These are phyloP conservation scores for Centropus bengalensis DNA, from an alignment of 2,113 vertebrate genomes.

Conservation along the genomic window DNA sequence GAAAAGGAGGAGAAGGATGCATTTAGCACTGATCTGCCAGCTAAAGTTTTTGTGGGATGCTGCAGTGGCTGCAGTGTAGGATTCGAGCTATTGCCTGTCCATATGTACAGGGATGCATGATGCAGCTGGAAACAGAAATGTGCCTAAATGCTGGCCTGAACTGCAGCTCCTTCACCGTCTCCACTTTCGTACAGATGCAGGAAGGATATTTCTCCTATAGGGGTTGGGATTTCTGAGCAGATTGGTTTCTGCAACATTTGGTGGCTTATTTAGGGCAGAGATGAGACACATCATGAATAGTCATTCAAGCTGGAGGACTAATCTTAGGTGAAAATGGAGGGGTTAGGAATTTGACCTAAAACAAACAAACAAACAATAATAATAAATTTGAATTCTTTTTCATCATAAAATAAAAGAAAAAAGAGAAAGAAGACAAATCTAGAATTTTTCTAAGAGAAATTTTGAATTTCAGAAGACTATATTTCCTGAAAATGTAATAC, in stretches of 20 bases:
- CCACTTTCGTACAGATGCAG: background rate
- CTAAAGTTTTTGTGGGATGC: background rate
- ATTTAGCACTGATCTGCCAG: background rate
- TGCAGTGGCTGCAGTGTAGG: background rate
- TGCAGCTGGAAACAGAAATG: background rate
- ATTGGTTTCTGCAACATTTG: background rate
- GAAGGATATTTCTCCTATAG: background rate
- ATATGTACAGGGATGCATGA: background rate
- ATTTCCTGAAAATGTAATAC: background rate
- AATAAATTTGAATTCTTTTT: background rate
- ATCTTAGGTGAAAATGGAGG: background rate
- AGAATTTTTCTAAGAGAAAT: background rate
- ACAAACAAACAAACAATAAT: background rate
- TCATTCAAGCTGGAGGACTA: background rate
- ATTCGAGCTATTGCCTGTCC: background rate
- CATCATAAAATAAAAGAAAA: background rate
- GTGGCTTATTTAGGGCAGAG: background rate
- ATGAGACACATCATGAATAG: background rate
- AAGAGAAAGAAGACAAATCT: background rate
- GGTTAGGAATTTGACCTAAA: background rate
- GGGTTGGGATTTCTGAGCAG: background rate
- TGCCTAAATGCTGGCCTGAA: background rate
- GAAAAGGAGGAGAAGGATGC: background rate
- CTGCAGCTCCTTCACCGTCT: background rate
- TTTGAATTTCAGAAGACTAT: background rate